A percentile compares a stretch with the other conserved stretches of the same genome.
phyloP scores from a whole-genome alignment of 2,797 vertebrate genomes.

The Bucorvus abyssinicus region DNA sequence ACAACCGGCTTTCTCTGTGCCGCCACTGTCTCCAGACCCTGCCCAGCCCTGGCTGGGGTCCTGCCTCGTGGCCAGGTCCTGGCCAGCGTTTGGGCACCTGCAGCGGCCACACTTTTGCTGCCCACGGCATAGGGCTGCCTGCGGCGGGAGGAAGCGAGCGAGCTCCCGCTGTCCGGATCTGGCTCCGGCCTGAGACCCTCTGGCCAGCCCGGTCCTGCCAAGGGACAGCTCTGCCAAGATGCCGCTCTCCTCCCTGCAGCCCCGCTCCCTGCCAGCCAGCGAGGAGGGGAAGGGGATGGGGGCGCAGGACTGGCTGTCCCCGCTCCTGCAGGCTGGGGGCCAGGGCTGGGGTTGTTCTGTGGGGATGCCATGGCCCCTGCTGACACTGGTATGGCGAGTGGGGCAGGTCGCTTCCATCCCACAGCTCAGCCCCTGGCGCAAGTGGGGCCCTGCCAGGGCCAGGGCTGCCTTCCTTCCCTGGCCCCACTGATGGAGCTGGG shows the following conservation, averaged over 20 bases:
- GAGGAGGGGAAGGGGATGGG: background rate
- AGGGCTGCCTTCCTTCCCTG: background rate
- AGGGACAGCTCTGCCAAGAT: background rate
- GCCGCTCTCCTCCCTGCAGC: background rate
- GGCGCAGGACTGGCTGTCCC: background rate
- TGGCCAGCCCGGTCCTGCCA: slow-evolving; percentile 22
- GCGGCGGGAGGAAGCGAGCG: background rate
- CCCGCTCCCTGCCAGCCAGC: background rate
- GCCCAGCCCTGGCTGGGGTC: background rate
- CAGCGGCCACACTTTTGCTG: background rate
- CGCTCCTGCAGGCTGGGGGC: background rate
- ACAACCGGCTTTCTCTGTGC: fast-evolving
- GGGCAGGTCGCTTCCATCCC: background rate
- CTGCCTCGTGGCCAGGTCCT: background rate
- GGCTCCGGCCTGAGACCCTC: slow-evolving; percentile 24
- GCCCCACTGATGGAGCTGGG: background rate
- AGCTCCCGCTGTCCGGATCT: slow-evolving; percentile 60
- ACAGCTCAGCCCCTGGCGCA: background rate
- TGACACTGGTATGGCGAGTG: fast-evolving
- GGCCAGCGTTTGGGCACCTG: background rate
- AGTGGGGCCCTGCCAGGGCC: background rate
- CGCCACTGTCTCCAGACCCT: fast-evolving
- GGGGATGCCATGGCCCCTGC: background rate
- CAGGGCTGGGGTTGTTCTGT: background rate
- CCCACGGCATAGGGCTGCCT: background rate